Percentiles rank a stretch among this genome's conserved stretches.
Conservation (phyloP, 2,888 invertebrate genomes). For the Ormyrus labotus region DNA sequence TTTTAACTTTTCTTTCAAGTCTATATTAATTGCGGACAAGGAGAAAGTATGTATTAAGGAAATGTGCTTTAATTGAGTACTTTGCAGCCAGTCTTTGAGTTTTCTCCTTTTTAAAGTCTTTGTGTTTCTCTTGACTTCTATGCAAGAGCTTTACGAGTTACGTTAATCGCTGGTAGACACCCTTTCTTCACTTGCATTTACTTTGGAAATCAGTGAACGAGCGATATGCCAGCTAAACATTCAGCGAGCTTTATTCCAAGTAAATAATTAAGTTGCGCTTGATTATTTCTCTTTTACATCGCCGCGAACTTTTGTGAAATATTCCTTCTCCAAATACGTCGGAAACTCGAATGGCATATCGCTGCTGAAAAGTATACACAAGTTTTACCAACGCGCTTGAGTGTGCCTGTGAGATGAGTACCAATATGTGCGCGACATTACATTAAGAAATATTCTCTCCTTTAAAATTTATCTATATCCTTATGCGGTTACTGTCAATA, state of each 20-base stretch:
- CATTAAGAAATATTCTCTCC: slow-evolving; percentile 24
- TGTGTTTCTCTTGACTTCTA: slow-evolving; percentile 34
- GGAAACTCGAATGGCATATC: slow-evolving; percentile 64
- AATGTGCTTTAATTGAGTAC: slow-evolving; percentile 55
- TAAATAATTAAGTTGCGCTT: not conserved
- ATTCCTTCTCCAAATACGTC: slow-evolving; percentile 42
- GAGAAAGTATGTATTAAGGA: slow-evolving; percentile 43
- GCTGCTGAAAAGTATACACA: slow-evolving; percentile 27
- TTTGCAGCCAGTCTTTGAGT: slow-evolving; percentile 55
- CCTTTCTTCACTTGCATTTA: slow-evolving; percentile 2
- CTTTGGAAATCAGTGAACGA: slow-evolving; percentile 9
- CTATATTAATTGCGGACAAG: slow-evolving; percentile 44
- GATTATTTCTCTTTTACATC: not conserved
- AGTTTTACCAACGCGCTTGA: slow-evolving; percentile 60
- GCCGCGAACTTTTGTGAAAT: not conserved
- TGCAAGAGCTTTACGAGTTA: slow-evolving; percentile 22
- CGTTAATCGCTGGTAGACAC: slow-evolving; percentile 50
- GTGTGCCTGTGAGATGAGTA: slow-evolving; percentile 6
- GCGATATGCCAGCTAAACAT: slow-evolving; percentile 27
- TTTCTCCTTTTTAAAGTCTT: slow-evolving; percentile 54
- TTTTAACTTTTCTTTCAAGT: slow-evolving; percentile 14
- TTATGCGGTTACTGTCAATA: slow-evolving; percentile 33
- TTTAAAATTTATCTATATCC: slow-evolving; percentile 24
- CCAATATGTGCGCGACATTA: slow-evolving; percentile 5
- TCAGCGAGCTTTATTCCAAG: not conserved